Evolutionary conservation across 2,797 vertebrate genomes (phyloP), one percentile per base, ranked within the genome.

Genomic region (Vespertilio murinus): DNA sequence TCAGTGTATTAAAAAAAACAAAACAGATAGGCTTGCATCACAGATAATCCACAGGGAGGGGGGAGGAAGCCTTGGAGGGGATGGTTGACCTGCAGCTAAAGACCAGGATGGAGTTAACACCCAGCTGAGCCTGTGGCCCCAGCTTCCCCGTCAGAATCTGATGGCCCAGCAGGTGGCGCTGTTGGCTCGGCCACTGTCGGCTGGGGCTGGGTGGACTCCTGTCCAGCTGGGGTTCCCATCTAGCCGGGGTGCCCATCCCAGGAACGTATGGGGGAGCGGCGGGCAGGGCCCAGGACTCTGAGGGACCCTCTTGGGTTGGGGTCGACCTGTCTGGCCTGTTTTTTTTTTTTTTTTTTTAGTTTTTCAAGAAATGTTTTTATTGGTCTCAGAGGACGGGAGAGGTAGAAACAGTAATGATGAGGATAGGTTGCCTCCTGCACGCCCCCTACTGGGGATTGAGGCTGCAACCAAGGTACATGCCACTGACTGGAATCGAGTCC

Each of bases 161-260:
- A 2, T 2, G 4, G 49, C 59, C 92, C 95, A 90, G 86, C 38
- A 94, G 83, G 78, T 70, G 80, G 84, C 78, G 11, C 83, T 96
- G 8, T 81, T 47, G 67, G 47, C 71, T 52, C 25, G n/a, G 64
- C 16, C 49, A 54, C 61, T 9, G 6, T 9, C 0, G 0, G 25
- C 18, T 54, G 49, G 23, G 47, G 67, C 38, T 7, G 1, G 30
- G 13, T 10, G 54, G 65, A 25, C 49, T 65, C 64, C n/a, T 14
- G 17, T 30, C 5, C 59, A 74, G 22, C 54, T 25, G 18, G 20
- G 47, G 33, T 69, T 64, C 14, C 77, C 54, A 38, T 11, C 12
- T 42, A 47, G 73, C 17, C 78, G 28, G 28, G 20, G n/a, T 71
- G 65, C 14, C 61, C 42, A 45, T 13, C 10, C 56, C 8, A 38